These are phyloP conservation scores for Solen grandis DNA, from an alignment of 1,140 invertebrate genomes.

Conservation along the genomic window DNA sequence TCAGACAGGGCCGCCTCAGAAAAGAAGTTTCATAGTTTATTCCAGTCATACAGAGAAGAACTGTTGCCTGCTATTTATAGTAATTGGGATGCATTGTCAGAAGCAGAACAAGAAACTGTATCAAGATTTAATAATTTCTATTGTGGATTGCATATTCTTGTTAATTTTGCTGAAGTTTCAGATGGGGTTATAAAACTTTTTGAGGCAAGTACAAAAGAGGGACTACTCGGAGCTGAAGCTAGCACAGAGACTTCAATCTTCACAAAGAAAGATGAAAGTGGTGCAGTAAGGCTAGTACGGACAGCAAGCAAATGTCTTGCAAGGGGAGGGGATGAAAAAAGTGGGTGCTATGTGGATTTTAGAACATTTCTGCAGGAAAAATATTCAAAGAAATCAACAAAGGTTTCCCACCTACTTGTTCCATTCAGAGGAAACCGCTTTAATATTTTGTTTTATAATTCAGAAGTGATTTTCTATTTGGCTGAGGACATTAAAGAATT, in stretches of 20 bases:
- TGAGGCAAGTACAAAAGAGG: slow-evolving; percentile 34
- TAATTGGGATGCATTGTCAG: slow-evolving; percentile 46
- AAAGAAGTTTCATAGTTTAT: slow-evolving; percentile 50
- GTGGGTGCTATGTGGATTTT: slow-evolving; percentile 49
- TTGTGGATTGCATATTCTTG: slow-evolving; percentile 48
- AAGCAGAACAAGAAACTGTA: slow-evolving; percentile 43
- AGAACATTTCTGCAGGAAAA: slow-evolving; percentile 34
- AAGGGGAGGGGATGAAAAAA: slow-evolving; percentile 47
- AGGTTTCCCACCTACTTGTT: slow-evolving; percentile 12
- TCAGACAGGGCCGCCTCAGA: slow-evolving; percentile 53
- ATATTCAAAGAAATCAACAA: slow-evolving; percentile 19
- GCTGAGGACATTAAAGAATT: slow-evolving; percentile 37
- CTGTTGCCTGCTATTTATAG: slow-evolving; percentile 41
- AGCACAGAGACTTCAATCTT: slow-evolving; percentile 19
- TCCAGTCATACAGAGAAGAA: slow-evolving; percentile 38
- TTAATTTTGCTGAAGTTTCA: slow-evolving; percentile 48
- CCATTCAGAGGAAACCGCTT: slow-evolving; percentile 57
- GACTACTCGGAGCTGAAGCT: slow-evolving; percentile 21
- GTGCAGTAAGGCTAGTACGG: slow-evolving; percentile 21
- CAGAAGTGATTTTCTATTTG: slow-evolving; percentile 43
- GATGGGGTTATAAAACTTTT: slow-evolving; percentile 31
- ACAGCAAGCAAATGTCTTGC: slow-evolving; percentile 39
- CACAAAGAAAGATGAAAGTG: slow-evolving; percentile 11
- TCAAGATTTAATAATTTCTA: slow-evolving; percentile 32
- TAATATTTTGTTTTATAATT: slow-evolving; percentile 60